Evolutionary conservation across 2,888 invertebrate genomes (phyloP).

Genomic region (Sphaeridia pumilis): DNA sequence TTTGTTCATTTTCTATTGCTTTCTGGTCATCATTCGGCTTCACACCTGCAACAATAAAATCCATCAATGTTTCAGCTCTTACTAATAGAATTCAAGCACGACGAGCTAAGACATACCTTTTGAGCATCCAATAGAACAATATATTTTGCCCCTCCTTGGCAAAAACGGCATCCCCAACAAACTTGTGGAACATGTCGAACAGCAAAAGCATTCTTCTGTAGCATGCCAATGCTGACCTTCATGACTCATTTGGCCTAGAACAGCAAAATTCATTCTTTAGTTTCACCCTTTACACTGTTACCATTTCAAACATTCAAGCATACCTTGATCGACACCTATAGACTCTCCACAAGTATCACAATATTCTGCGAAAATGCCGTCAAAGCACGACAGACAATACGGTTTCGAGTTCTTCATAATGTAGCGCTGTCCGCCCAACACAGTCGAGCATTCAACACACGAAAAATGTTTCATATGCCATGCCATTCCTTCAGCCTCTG

Average conservation of each 20-base stretch:
- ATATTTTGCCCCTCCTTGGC: constrained; percentile 83
- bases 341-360: constrained; percentile 94
- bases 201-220: constrained; percentile 86
- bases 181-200: constrained; percentile 70
- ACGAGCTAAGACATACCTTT: constrained; percentile 48
- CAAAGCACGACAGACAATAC: constrained; percentile 89
- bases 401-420: constrained; percentile 92
- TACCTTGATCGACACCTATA: constrained; percentile 87
- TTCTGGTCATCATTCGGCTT: too few relatives aligned
- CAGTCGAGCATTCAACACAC: constrained; percentile 89
- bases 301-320: too few relatives aligned
- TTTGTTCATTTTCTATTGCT: too few relatives aligned
- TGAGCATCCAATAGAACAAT: constrained; percentile 88
- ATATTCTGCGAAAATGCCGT: constrained; percentile 90
- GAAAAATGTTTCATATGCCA: constrained; percentile 99
- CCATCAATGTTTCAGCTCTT: too few relatives aligned
- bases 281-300: too few relatives aligned
- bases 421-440: constrained; percentile 92
- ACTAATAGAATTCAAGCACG: not conserved
- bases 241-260: constrained; percentile 83
- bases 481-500: constrained; percentile 96
- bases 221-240: constrained; percentile 98
- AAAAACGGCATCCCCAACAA: constrained; percentile 77
- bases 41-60: not conserved
- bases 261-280: not conserved